phyloP scores from a whole-genome alignment of 2,797 vertebrate species.

The Setipinna tenuifilis region DNA sequence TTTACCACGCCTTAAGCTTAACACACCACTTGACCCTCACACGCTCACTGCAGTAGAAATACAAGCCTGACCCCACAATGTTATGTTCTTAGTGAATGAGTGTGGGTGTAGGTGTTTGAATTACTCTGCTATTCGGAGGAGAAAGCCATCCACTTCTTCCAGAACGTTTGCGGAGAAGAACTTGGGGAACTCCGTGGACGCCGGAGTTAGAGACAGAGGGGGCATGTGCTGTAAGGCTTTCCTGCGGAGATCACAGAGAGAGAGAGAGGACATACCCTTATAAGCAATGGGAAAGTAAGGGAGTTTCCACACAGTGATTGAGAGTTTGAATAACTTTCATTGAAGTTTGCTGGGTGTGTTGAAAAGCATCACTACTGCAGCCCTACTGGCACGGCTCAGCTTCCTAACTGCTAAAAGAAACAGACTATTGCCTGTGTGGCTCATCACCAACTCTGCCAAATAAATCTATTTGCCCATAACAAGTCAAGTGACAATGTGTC shows the following conservation, averaged over 20 bases:
- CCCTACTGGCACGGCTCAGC: no score
- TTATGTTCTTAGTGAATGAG: neutral
- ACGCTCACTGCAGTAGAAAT: neutral
- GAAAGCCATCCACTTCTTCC: constrained; percentile 96
- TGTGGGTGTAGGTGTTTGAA: neutral
- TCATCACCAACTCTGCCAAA: no score
- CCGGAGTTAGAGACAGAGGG: constrained; percentile 87
- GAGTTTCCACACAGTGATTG: neutral
- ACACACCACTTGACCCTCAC: neutral
- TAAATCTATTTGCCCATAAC: neutral
- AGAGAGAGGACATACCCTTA: neutral
- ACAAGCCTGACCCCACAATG: neutral
- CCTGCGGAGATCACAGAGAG: constrained; percentile 64
- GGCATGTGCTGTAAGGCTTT: constrained; percentile 97
- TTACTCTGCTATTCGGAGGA: constrained; percentile 95
- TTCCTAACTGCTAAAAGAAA: neutral
- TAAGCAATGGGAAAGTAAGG: neutral
- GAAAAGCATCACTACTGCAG: neutral
- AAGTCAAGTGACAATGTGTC: neutral
- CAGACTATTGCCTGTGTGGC: neutral
- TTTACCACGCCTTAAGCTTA: neutral
- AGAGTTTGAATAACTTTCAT: neutral
- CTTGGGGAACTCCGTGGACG: constrained; percentile 90
- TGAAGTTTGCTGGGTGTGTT: neutral
- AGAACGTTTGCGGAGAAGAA: constrained; percentile 94